Evolutionary conservation across 2,888 invertebrate species (phyloP).

Genomic region (Callinectes sapidus): DNA sequence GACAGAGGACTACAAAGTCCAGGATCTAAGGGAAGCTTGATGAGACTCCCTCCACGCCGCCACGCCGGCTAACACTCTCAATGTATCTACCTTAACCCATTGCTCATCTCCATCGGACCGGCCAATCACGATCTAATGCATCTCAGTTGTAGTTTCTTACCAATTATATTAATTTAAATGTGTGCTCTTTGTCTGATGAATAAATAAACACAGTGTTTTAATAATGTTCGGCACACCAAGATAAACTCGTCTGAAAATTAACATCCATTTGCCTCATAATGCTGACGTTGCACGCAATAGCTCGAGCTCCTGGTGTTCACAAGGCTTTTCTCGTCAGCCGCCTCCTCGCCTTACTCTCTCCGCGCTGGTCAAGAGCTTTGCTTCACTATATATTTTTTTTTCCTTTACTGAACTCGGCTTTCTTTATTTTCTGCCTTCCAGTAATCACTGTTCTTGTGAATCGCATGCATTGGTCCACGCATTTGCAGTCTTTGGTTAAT

Average conservation of each 20-base stretch:
- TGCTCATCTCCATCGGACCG: background rate
- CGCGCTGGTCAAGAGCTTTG: background rate
- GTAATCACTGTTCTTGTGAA: background rate
- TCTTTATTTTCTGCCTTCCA: background rate
- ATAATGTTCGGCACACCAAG: background rate
- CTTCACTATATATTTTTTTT: background rate
- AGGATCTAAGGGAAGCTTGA: conserved; percentile 19
- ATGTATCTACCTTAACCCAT: background rate
- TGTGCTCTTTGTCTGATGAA: background rate
- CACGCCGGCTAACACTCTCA: conserved; percentile 4
- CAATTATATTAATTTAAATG: background rate
- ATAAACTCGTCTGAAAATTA: background rate
- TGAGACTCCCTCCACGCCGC: background rate
- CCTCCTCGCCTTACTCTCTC: background rate
- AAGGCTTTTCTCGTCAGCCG: background rate
- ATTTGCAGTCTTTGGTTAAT: background rate
- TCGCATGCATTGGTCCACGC: background rate
- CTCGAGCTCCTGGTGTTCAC: background rate
- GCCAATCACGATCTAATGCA: conserved; percentile 7
- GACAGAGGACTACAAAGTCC: conserved; percentile 42
- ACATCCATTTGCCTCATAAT: background rate
- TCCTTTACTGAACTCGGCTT: background rate
- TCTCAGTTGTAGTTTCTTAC: background rate
- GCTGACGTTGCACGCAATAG: background rate
- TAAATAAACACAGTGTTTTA: background rate